Evolutionary conservation across 2,888 invertebrate species (phyloP), one percentile per base, ranked within the genome.

Genomic region (Luperina testacea): DNA sequence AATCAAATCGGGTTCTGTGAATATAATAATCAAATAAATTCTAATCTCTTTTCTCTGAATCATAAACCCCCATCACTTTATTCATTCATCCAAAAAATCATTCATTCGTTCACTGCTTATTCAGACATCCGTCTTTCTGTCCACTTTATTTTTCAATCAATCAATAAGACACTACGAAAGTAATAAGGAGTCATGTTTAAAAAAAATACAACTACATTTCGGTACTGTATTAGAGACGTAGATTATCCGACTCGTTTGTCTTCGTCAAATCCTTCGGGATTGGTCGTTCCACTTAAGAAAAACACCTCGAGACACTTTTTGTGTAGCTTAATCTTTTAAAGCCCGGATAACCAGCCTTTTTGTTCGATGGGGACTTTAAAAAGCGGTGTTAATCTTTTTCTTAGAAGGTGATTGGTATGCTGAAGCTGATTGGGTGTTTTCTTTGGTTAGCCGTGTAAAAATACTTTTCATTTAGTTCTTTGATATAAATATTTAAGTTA

Each of bases 231-330:
- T 88, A 86, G 80, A 81, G 82, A 79, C 64, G 59, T 73, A 74
- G 71, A 71, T 57, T 79, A 77, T 72, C 75, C 76, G n/a, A 76
- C 82, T 90, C 92, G 86, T 92, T 90, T 90, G 85, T 93, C 92
- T 92, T 90, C 88, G 86, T 92, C 92, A 91, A 88, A 88, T 88
- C 91, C 87, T 87, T 57, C 45, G 79, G 82, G 88, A 89, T 80
- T 73, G 69, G 63, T 70, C 69, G 79, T 68, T 61, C 75, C 74
- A 88, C 82, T 88, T 80, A 83, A 82, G 53, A 69, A 45, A 72
- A 79, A 85, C 79, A 89, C 78, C 82, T 86, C 78, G 75, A 83
- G 81, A 83, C 57, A 80, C 80, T 87, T 89, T 89, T 88, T 86
- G 67, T 81, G 77, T 72, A 70, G 69, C 64, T 75, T 85, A 87